Evolutionary conservation across 2,888 invertebrate genomes (phyloP).

Genomic region (Mantis religiosa): DNA sequence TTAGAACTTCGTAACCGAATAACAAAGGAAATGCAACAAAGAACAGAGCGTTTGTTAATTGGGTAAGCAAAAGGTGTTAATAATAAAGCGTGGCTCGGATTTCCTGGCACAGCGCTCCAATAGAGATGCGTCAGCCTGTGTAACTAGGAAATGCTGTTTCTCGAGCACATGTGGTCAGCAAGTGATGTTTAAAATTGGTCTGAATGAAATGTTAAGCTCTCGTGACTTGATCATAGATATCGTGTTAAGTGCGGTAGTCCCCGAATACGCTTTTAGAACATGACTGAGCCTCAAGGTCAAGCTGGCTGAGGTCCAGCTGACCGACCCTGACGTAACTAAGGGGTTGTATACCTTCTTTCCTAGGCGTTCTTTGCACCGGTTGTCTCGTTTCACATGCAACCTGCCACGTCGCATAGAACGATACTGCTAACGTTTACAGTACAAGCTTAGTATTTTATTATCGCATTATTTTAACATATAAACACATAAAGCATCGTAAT

Average conservation of each 20-base stretch:
- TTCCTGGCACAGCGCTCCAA: too few species aligned
- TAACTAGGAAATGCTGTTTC: too few species aligned
- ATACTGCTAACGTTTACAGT: background rate
- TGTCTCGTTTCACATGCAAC: background rate
- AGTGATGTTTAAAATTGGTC: background rate
- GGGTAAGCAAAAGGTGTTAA: too few species aligned
- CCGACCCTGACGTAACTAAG: background rate
- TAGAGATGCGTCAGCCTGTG: too few species aligned
- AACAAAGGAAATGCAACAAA: too few species aligned
- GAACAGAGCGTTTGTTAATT: too few species aligned
- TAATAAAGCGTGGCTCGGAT: too few species aligned
- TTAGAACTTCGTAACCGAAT: too few species aligned
- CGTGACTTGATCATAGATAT: background rate
- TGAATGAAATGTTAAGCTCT: background rate
- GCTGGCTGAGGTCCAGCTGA: background rate
- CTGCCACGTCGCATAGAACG: too few species aligned
- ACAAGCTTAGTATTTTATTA: too few species aligned
- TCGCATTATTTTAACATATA: background rate
- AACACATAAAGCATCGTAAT: background rate
- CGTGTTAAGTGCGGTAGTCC: background rate
- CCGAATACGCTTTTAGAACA: background rate
- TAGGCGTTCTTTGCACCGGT: background rate
- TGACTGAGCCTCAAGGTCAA: background rate
- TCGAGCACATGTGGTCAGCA: background rate
- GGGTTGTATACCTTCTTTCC: background rate